Evolutionary conservation across 2,888 invertebrate genomes (phyloP), one percentile per base, ranked within the genome.

Genomic region (Scaptomyza tumidula): DNA sequence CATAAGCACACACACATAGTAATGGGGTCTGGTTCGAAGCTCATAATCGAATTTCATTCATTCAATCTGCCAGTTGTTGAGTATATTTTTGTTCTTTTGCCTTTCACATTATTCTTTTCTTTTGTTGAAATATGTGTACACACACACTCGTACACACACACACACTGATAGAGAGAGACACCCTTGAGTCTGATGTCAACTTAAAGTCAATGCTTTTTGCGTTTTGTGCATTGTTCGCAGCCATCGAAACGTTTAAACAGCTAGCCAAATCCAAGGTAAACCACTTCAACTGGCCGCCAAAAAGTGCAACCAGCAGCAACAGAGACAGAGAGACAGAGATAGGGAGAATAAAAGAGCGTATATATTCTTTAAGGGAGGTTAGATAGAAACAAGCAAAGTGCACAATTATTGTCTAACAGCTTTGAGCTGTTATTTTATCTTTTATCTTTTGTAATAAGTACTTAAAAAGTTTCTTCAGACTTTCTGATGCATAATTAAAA

Each of bases 41-140:
- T 80, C 71, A 84, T 84, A 80, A 80, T 82, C 77, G 73, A 80
- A 72, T 75, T 72, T 67, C 70, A 72, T 66, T 73, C 52, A 64
- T 54, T 65, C 63, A 53, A n/a, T 68, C 64, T 49, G 43, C 14
- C 43, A 13, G 14, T 44, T 16, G n/a, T 29, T 45, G 29, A 10
- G 37, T 41, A 16, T 14, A 11, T 39, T n/a, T 14, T 14, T 41
- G 14, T 41, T 24, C 24, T 24, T 41, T 44, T 6, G 37, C 6
- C 14, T 10, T 48, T 35, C 6, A 10, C 24, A 24, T 24, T 24
- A 1, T 24, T 24, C 24, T 44, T n/a, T 37, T 19, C 35, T 49
- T 54, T 39, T 53, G 61, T 55, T 61, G 43, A 52, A 14, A 14
- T 11, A 46, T 19, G n/a, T 19, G 11, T 13, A 44, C 1, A 24